Base-by-base conservation (phyloP, 2,113 vertebrate genomes). In the Centrocercus urophasianus region DNA sequence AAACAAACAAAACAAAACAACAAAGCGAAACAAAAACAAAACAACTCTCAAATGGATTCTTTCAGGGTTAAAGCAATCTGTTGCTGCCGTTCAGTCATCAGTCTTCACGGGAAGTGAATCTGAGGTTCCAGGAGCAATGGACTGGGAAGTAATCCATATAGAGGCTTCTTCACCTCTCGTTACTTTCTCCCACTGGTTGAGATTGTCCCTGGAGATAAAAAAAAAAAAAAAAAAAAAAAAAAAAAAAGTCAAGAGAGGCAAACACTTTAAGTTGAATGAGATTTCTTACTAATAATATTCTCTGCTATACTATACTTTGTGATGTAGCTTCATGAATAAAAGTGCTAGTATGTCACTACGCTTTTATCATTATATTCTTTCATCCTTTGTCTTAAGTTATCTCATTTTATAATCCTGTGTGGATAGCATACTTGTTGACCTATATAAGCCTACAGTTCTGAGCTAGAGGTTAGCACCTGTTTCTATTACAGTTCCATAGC, bases 151-250 rank as follows among this genome's bases (percentile, higher is more conserved):
- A 91, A 97, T 90, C 98, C 98, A 98, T 45, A 98, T 79, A 1
- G 98, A 95, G 5, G 98, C 97, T 95, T 99, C 98, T 92, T 99
- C 99, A 64, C 98, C 99, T 30, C 95, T 98, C 2, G 98, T 98
- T 56, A 99, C 98, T 95, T 98, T 99, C 96, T 99, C 99, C 99
- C 99, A 99, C 83, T 99, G 99, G 91, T 86, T 91, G 77, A 99
- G 98, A 97, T 99, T 99, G 60, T 99, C 98, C 97, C 99, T 99
- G 92, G 91, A 88, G 38, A 71, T 16, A 9, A 42, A 86, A 77
- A 92, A 86, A 11, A 43, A 43, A 38, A 43, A 43, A 75, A 86
- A 77, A 92, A 86, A 11, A 9, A 42, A 86, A 77, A 92, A 86
- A 11, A 43, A 43, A 38, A 43, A 43, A 75, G 27, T 59, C 1